Conservation (phyloP, 2,888 invertebrate genomes). For the Ennomos quercinarius region DNA sequence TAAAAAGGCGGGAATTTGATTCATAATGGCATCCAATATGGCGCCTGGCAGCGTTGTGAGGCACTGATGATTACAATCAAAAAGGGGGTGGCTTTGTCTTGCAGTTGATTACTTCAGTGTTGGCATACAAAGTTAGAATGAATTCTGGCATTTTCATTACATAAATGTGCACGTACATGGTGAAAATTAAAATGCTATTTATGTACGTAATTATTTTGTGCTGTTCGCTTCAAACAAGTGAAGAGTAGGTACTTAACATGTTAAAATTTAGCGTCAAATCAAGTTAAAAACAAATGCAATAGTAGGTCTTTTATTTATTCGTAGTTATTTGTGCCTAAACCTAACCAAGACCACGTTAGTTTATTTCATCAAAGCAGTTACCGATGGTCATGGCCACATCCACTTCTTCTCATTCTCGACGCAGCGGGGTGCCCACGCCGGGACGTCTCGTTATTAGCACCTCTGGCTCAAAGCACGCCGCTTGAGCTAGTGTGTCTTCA, state of each 20-base stretch:
- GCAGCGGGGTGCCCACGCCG: slow-evolving; percentile 76
- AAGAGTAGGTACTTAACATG: too few relatives aligned
- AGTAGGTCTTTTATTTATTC: neutral
- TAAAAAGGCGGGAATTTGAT: slow-evolving; percentile 81
- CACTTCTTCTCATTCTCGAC: slow-evolving; percentile 52
- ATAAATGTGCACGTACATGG: too few relatives aligned
- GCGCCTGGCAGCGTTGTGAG: slow-evolving; percentile 79
- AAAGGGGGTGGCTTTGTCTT: slow-evolving; percentile 76
- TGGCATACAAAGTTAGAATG: slow-evolving; percentile 9
- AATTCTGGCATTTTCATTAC: too few relatives aligned
- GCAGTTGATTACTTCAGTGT: slow-evolving; percentile 63
- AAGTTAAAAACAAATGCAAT: neutral
- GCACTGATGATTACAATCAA: slow-evolving; percentile 82
- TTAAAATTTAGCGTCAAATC: too few relatives aligned
- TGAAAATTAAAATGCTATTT: too few relatives aligned
- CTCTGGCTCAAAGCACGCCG: slow-evolving; percentile 72
- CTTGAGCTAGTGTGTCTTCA: slow-evolving; percentile 8
- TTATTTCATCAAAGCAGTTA: too few relatives aligned
- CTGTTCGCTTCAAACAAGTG: too few relatives aligned
- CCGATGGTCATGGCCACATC: neutral
- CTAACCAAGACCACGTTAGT: too few relatives aligned
- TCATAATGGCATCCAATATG: slow-evolving; percentile 81
- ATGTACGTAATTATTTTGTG: too few relatives aligned
- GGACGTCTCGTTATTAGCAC: slow-evolving; percentile 82
- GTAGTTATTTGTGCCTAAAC: too few relatives aligned